Conservation (phyloP, 1,140 invertebrate species). For the Anoplophora glabripennis region DNA sequence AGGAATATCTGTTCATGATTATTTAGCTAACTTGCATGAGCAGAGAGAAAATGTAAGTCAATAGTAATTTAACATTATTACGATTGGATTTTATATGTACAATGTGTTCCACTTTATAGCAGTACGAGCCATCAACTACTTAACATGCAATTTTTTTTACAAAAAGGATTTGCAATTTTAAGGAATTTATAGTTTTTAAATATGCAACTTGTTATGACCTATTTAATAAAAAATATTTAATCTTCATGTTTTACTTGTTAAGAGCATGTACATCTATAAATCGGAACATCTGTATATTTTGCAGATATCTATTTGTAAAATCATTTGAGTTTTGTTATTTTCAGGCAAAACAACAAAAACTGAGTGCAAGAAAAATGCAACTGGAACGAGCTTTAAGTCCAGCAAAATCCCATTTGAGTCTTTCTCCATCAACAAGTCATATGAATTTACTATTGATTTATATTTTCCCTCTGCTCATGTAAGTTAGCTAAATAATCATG, state of each 20-base stretch:
- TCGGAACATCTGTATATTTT: background rate
- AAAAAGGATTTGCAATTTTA: too few species aligned
- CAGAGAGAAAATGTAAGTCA: slow-evolving; percentile 33
- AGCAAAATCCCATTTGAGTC: slow-evolving; percentile 4
- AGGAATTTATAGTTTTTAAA: too few species aligned
- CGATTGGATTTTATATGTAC: background rate
- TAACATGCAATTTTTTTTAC: background rate
- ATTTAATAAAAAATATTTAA: background rate
- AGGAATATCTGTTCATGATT: slow-evolving; percentile 49
- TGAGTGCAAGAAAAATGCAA: slow-evolving; percentile 33
- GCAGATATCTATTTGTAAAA: too few species aligned
- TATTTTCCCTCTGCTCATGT: slow-evolving; percentile 29
- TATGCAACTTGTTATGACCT: too few species aligned
- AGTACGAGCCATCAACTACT: too few species aligned
- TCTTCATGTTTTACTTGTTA: background rate
- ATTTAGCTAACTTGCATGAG: slow-evolving; percentile 25
- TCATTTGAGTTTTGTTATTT: too few species aligned
- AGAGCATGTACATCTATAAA: background rate
- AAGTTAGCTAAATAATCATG: slow-evolving; percentile 28
- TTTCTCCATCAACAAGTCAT: slow-evolving; percentile 23
- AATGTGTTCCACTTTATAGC: too few species aligned
- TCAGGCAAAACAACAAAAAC: slow-evolving; percentile 25
- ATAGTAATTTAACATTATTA: too few species aligned
- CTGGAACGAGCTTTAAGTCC: slow-evolving; percentile 17
- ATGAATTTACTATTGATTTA: too few species aligned